Conservation (phyloP, 2,113 vertebrate genomes). For the Oreochromis niloticus region DNA sequence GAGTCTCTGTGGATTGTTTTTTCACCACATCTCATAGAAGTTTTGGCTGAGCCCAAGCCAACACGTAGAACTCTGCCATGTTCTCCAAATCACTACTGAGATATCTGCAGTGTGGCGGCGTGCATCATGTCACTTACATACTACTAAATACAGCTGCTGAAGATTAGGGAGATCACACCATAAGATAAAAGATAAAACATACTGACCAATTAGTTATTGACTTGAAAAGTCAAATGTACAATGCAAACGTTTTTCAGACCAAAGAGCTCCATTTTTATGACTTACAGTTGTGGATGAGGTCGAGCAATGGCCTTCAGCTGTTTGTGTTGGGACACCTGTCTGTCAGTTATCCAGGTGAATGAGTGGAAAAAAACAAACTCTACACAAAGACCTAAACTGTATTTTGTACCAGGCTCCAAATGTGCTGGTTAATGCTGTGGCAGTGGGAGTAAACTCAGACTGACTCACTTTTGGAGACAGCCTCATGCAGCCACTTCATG, state of each 20-base stretch:
- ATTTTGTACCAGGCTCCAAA: neutral
- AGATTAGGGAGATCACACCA: neutral
- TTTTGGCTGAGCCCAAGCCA: neutral
- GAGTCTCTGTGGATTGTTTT: neutral
- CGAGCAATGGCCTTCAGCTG: neutral
- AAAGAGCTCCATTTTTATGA: neutral
- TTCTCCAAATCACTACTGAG: neutral
- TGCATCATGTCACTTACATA: accelerated
- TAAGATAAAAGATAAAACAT: neutral
- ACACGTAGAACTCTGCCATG: neutral
- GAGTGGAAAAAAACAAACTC: neutral
- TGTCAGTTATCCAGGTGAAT: neutral
- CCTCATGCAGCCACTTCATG: neutral
- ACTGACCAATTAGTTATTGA: neutral
- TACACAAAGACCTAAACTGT: neutral
- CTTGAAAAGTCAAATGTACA: neutral
- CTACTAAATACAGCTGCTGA: neutral
- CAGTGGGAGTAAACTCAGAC: accelerated
- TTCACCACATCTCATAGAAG: neutral
- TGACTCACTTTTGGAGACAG: neutral
- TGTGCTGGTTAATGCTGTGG: neutral
- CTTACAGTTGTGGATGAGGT: neutral
- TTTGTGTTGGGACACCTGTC: neutral
- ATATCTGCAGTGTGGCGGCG: neutral
- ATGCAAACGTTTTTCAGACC: neutral